Evolutionary conservation across 1,140 invertebrate genomes (phyloP).

Genomic region (Caenorhabditis remanei): DNA sequence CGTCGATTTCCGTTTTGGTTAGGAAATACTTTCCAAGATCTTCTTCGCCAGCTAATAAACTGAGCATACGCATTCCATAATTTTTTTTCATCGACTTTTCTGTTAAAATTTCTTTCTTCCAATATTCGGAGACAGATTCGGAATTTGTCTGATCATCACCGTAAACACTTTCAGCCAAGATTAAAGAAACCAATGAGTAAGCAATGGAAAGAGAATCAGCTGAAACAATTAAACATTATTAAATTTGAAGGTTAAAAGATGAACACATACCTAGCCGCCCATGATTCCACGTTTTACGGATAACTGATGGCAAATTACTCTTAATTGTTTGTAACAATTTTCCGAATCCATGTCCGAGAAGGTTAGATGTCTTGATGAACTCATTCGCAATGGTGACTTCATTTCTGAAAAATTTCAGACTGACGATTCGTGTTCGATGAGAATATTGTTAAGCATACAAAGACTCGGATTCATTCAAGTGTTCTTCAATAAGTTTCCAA

Average conservation of each 20-base stretch:
- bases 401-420: neutral
- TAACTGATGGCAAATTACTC: neutral
- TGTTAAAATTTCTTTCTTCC: neutral
- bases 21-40: neutral
- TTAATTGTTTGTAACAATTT: neutral
- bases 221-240: neutral
- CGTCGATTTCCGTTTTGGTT: neutral
- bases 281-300: neutral
- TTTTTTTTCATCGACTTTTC: conserved; percentile 36
- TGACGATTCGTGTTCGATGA: neutral
- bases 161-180: conserved; percentile 5
- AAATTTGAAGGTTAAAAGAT: neutral
- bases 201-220: neutral
- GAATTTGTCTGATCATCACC: neutral
- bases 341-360: conserved; percentile 15
- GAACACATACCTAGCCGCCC: neutral
- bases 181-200: neutral
- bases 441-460: neutral
- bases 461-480: neutral
- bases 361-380: conserved; percentile 18
- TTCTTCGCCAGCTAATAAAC: neutral
- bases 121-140: neutral
- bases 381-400: conserved; percentile 27
- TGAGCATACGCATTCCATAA: conserved; percentile 34
- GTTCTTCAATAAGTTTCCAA: conserved; percentile 38